Conservation (phyloP, 2,113 vertebrate genomes). For the Pimephales promelas region DNA sequence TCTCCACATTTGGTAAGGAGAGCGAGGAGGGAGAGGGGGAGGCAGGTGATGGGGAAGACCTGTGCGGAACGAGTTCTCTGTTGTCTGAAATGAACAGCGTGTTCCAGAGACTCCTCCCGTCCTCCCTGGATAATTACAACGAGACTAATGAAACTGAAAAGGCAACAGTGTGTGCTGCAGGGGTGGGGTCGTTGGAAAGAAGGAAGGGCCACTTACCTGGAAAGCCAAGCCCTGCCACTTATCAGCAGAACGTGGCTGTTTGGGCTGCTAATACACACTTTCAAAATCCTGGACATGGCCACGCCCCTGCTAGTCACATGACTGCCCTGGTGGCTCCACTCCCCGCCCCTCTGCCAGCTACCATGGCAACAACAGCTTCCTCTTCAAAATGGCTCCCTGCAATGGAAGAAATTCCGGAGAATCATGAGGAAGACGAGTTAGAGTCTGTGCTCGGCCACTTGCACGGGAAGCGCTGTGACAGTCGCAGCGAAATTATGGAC, state of each 20-base stretch:
- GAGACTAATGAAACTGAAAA: slow-evolving; percentile 82
- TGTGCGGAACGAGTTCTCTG: slow-evolving; percentile 83
- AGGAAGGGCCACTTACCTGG: slow-evolving; percentile 84
- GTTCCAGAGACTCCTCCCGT: slow-evolving; percentile 91
- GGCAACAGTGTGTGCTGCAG: slow-evolving; percentile 63
- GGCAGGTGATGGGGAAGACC: slow-evolving; percentile 64
- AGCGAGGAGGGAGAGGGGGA: slow-evolving; percentile 61
- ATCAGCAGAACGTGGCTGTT: slow-evolving; percentile 90
- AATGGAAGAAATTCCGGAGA: slow-evolving; percentile 99
- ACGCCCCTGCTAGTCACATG: slow-evolving; percentile 81
- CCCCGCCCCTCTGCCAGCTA: slow-evolving; percentile 56
- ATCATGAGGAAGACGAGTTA: slow-evolving; percentile 96
- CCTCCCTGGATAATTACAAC: slow-evolving; percentile 83
- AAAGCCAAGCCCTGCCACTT: slow-evolving; percentile 80
- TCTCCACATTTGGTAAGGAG: slow-evolving; percentile 94
- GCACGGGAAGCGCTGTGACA: slow-evolving; percentile 81
- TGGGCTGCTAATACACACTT: slow-evolving; percentile 98
- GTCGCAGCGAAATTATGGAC: slow-evolving; percentile 95
- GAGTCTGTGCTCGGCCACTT: slow-evolving; percentile 93
- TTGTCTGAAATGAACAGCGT: slow-evolving; percentile 96
- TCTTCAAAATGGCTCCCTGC: slow-evolving; percentile 94
- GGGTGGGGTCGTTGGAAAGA: slow-evolving; percentile 83
- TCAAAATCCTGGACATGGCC: slow-evolving; percentile 85
- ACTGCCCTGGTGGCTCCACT: slow-evolving; percentile 65
- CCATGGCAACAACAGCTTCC: slow-evolving; percentile 62